Base-by-base conservation (phyloP, 2,113 vertebrate species). In the Ramphastos sulfuratus region DNA sequence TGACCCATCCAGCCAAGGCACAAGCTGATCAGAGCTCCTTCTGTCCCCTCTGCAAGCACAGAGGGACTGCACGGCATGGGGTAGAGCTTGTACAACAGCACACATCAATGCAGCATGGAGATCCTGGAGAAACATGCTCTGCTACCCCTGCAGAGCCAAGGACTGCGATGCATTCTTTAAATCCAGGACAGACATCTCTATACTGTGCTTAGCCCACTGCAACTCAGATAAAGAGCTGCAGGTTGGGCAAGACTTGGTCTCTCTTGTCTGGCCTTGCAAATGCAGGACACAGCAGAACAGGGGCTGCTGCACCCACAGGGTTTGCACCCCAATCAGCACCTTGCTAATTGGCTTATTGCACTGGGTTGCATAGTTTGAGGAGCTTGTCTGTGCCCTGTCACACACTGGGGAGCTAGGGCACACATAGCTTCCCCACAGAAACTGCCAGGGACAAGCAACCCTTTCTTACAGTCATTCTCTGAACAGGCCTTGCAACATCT, bases 401-500 rank as follows among this genome's bases (percentile, higher is more conserved):
- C 73, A 16, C 6, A 1, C 20, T 0, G 2, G 54, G 94, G 7
- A 54, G n/a, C 25, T 66, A 70, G 23, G 15, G 37, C 77, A 67
- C 42, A 9, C 3, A 1, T 1, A 15, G 39, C 39, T 85, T 59
- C 66, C 55, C 56, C 7, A 4, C 8, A 21, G 16, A 19, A 76
- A 35, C 33, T 64, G 73, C 77, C 0, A 6, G 63, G 61, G 31
- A 82, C 20, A 78, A 81, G 33, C 46, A 85, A 35, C 48, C 63
- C 56, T 77, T n/a, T 87, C 70, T 59, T 60, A 3, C 20, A 93
- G 75, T 0, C 20, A 0, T 69, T 74, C 82, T 81, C 91, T 23
- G 54, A 96, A 87, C 89, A 95, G 96, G 90, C 65, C 85, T 78
- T 42, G 37, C 89, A 95, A 92, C 91, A 93, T 91, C 91, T 87